Percentiles rank a stretch among this genome's conserved stretches.
Evolutionary conservation across 1,140 invertebrate species (phyloP).

Genomic region (Anadara kagoshimensis): DNA sequence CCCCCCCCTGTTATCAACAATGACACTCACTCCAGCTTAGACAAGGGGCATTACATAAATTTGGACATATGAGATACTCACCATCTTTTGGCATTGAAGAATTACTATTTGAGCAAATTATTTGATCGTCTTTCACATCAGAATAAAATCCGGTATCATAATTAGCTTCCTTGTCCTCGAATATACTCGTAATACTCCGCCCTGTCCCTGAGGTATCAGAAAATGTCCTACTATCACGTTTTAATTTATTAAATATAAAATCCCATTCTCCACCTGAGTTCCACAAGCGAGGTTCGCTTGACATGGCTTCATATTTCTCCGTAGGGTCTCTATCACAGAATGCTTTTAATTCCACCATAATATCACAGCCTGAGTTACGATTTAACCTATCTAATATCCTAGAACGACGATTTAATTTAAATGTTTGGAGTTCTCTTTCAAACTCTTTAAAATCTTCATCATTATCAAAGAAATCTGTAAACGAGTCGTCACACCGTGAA

Average conservation of each 20-base stretch:
- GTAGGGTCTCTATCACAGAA: slow-evolving; percentile 63
- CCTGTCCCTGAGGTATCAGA: slow-evolving; percentile 26
- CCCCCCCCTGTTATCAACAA: too few species aligned
- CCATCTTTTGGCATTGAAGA: too few species aligned
- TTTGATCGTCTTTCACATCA: neutral
- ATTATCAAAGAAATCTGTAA: slow-evolving; percentile 68
- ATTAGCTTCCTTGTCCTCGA: slow-evolving; percentile 5
- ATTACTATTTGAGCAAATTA: too few species aligned
- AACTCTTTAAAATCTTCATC: slow-evolving; percentile 68
- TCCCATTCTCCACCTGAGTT: slow-evolving; percentile 66
- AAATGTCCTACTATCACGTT: slow-evolving; percentile 48
- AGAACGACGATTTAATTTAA: slow-evolving; percentile 57
- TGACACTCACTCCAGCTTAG: too few species aligned
- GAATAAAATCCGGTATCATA: slow-evolving; percentile 29
- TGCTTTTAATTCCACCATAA: slow-evolving; percentile 62
- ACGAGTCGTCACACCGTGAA: slow-evolving; percentile 54
- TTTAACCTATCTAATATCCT: slow-evolving; percentile 49
- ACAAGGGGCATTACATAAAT: too few species aligned
- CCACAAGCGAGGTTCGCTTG: slow-evolving; percentile 43
- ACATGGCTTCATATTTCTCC: slow-evolving; percentile 30
- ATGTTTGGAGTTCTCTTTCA: slow-evolving; percentile 65
- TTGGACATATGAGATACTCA: too few species aligned
- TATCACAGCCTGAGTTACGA: slow-evolving; percentile 63
- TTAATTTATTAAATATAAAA: slow-evolving; percentile 63
- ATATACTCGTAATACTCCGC: slow-evolving; percentile 20